Conservation (phyloP, 2,113 vertebrate genomes). For the Charina bottae region DNA sequence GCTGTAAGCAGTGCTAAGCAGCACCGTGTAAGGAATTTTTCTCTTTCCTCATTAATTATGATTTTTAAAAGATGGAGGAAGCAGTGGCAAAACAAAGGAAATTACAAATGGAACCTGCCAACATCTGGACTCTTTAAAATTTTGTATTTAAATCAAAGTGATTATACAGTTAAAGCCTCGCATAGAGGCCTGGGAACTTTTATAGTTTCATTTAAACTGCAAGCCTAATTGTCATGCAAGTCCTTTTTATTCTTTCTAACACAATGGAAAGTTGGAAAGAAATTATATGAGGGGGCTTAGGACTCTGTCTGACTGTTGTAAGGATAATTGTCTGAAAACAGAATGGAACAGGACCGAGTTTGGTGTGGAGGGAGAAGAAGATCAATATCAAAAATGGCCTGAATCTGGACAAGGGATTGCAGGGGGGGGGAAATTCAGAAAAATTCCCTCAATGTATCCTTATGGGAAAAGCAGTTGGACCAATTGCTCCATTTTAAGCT, state of each 20-base stretch:
- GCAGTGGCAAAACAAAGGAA: neutral
- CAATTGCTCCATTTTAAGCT: neutral
- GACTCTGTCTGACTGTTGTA: neutral
- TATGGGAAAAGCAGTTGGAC: neutral
- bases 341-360: neutral
- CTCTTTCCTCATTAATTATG: neutral
- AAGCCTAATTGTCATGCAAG: neutral
- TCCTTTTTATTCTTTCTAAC: neutral
- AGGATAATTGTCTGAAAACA: neutral
- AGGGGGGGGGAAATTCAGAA: rapidly evolving
- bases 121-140: neutral
- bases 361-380: neutral
- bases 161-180: neutral
- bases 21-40: neutral
- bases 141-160: neutral
- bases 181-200: no score
- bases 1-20: neutral
- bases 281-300: neutral
- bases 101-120: neutral
- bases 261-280: neutral
- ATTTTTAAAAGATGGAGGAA: neutral
- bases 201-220: neutral
- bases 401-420: neutral
- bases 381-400: neutral
- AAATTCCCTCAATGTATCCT: neutral